Conservation (phyloP, 2,113 vertebrate species). For the Mugil cephalus region DNA sequence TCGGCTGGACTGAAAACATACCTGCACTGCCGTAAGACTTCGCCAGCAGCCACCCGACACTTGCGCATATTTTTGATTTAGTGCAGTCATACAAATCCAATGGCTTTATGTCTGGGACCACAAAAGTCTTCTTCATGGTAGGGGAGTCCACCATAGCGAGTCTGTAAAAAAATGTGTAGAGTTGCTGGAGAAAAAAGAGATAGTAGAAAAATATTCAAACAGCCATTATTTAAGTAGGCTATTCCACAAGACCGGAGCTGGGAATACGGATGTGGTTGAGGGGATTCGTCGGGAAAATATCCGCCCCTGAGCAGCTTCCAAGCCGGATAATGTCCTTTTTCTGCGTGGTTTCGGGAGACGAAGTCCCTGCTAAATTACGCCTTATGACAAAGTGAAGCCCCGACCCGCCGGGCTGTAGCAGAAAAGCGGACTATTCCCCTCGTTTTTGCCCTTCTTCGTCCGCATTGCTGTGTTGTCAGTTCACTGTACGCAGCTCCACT, state of each 20-base stretch:
- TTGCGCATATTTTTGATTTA: constrained; percentile 91
- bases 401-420: constrained; percentile 18
- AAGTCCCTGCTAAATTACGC: constrained; percentile 10
- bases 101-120: constrained; percentile 91
- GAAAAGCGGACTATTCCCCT: constrained; percentile 66
- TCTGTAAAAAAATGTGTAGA: constrained; percentile 52
- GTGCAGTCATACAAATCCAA: constrained; percentile 91
- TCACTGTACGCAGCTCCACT: constrained; percentile 53
- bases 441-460: constrained; percentile 72
- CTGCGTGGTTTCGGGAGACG: constrained; percentile 4
- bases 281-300: constrained; percentile 71
- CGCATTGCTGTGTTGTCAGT: constrained; percentile 76
- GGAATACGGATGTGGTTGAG: constrained; percentile 73
- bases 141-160: constrained; percentile 89
- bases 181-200: constrained; percentile 47
- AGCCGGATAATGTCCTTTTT: constrained; percentile 46
- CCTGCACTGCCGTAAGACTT: constrained; percentile 91
- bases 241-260: constrained; percentile 64
- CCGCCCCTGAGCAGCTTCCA: constrained; percentile 62
- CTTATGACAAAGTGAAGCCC: constrained; percentile 16
- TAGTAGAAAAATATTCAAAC: constrained; percentile 66
- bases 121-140: constrained; percentile 90
- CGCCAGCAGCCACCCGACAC: constrained; percentile 91
- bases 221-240: constrained; percentile 72
- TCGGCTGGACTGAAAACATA: constrained; percentile 71